phyloP scores from a whole-genome alignment of 2,113 vertebrate species.

The Ranitomeya imitator region DNA sequence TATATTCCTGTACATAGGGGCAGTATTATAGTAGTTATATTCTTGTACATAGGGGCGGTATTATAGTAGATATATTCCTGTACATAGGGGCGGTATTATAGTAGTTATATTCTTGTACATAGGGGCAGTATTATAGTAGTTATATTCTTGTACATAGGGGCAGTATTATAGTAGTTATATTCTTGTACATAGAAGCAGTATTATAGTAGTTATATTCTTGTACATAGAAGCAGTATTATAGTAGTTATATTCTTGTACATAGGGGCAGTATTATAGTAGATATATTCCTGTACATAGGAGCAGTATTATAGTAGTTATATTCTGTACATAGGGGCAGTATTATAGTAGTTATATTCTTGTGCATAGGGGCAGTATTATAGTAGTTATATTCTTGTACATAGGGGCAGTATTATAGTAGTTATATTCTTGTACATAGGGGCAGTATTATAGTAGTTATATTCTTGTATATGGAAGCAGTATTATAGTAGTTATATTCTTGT shows the following conservation, averaged over 20 bases:
- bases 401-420: conserved; percentile 2
- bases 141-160: too few relatives aligned
- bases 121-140: conserved; percentile 1
- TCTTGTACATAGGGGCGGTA: too few relatives aligned
- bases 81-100: not conserved
- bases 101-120: too few relatives aligned
- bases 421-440: too few relatives aligned
- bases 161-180: conserved; percentile 16
- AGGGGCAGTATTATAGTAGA: not conserved
- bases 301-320: conserved; percentile 16
- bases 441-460: conserved; percentile 16
- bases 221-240: not conserved
- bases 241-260: too few relatives aligned
- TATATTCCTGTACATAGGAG: too few relatives aligned
- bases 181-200: too few relatives aligned
- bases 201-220: conserved; percentile 16
- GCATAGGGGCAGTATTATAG: not conserved
- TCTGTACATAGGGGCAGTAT: too few relatives aligned
- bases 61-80: conserved; percentile 11
- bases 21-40: conserved; percentile 16
- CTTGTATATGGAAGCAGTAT: too few relatives aligned
- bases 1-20: too few relatives aligned
- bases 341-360: conserved; percentile 16
- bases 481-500: conserved; percentile 16
- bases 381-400: too few relatives aligned